These are phyloP conservation scores for Aphidius ervi DNA, from an alignment of 1,140 invertebrate species.

Conservation along the genomic window DNA sequence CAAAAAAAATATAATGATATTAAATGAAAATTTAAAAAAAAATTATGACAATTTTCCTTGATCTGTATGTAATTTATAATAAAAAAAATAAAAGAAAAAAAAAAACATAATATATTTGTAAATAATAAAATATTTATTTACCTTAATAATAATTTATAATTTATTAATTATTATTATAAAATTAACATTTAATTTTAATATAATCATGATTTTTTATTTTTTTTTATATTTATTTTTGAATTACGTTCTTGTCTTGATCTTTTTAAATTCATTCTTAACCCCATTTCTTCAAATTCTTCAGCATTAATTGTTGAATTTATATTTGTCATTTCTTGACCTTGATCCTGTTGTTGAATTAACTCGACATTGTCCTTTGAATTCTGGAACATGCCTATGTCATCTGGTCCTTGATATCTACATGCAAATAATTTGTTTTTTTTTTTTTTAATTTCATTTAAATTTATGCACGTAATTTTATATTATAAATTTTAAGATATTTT, in stretches of 20 bases:
- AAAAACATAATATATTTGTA: background rate
- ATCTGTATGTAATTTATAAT: background rate
- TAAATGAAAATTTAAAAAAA: background rate
- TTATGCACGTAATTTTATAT: background rate
- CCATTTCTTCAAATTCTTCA: constrained; percentile 41
- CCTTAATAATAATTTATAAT: no score
- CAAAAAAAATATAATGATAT: background rate
- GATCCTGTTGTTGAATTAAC: background rate
- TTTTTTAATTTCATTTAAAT: background rate
- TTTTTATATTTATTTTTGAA: constrained; percentile 21
- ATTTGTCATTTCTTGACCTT: constrained; percentile 14
- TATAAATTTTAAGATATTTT: background rate
- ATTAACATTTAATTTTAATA: background rate
- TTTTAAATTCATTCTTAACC: constrained; percentile 39
- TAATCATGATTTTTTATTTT: constrained; percentile 11
- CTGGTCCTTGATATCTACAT: constrained; percentile 54
- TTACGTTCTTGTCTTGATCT: constrained; percentile 24
- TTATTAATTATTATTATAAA: background rate
- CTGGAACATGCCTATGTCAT: constrained; percentile 46
- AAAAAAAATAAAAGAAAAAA: background rate
- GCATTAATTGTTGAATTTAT: constrained; percentile 31
- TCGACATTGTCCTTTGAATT: constrained; percentile 15
- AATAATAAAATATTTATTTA: no score
- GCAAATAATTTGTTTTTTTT: constrained; percentile 13
- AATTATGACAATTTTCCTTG: constrained; percentile 16